Evolutionary conservation across 2,888 invertebrate species (phyloP).

Genomic region (Amphipyra tragopoginis): DNA sequence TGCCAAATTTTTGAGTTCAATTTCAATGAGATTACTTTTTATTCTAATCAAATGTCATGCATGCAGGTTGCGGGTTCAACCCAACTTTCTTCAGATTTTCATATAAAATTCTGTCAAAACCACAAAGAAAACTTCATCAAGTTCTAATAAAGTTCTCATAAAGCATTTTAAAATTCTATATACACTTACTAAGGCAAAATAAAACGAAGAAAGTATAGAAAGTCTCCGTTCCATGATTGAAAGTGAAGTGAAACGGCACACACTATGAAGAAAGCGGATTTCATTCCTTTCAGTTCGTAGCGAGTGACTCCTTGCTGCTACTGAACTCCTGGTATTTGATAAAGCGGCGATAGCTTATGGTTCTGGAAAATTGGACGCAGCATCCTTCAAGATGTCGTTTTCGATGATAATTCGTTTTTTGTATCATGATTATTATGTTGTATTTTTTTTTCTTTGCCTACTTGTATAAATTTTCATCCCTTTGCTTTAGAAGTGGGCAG

Average conservation of each 20-base stretch:
- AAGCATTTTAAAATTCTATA: slow-evolving; percentile 37
- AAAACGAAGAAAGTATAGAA: slow-evolving; percentile 37
- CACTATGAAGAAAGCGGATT: slow-evolving; percentile 44
- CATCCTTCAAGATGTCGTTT: background rate
- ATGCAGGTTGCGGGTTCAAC: no score
- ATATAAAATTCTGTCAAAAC: background rate
- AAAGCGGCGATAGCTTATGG: slow-evolving; percentile 20
- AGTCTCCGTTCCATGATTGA: slow-evolving; percentile 50
- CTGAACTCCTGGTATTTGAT: slow-evolving; percentile 45
- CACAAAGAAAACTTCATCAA: background rate
- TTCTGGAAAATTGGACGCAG: slow-evolving; percentile 19
- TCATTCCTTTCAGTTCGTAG: slow-evolving; percentile 41
- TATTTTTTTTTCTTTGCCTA: no score
- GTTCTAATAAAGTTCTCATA: slow-evolving; percentile 19
- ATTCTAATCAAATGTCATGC: background rate
- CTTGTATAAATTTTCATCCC: no score
- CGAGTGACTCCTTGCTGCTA: slow-evolving; percentile 39
- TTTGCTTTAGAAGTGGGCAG: no score
- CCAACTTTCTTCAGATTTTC: no score
- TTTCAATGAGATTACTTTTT: background rate
- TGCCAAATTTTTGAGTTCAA: background rate
- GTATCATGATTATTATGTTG: no score
- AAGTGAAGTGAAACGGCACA: slow-evolving; percentile 55
- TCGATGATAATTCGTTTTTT: no score
- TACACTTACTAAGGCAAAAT: slow-evolving; percentile 6